phyloP scores from a whole-genome alignment of 2,797 vertebrate species.

The Catharus ustulatus region DNA sequence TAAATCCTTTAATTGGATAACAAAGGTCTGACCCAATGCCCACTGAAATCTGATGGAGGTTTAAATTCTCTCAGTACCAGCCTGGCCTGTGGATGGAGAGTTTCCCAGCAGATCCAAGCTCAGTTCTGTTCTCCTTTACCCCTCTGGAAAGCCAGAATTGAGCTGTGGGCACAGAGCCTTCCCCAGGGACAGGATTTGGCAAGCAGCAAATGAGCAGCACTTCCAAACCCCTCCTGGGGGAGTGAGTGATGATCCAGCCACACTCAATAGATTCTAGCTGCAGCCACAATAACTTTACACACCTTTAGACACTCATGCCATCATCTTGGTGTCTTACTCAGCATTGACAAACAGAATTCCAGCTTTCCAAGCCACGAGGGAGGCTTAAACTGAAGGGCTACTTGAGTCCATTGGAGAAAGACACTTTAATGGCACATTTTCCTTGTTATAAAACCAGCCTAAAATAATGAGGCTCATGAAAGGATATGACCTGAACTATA shows the following conservation, averaged over 20 bases:
- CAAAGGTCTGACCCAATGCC: not conserved
- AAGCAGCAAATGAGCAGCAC: not conserved
- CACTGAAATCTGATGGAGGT: not conserved
- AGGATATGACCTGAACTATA: conserved; percentile 53
- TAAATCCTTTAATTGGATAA: not conserved
- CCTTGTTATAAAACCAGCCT: conserved; percentile 42
- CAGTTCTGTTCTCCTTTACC: not conserved
- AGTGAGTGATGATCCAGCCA: not conserved
- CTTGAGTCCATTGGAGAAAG: conserved; percentile 39
- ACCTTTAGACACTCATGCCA: not conserved
- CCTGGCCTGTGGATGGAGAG: no score
- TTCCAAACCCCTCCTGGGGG: not conserved
- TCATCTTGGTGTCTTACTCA: not conserved
- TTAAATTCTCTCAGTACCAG: not conserved
- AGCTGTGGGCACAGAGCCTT: not conserved
- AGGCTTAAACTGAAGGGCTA: conserved; percentile 9
- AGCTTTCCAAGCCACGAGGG: not conserved
- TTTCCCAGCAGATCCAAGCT: not conserved
- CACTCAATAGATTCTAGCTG: not conserved
- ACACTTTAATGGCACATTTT: conserved; percentile 39
- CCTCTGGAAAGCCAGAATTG: not conserved
- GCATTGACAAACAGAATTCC: not conserved
- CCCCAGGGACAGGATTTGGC: not conserved
- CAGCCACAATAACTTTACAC: not conserved
- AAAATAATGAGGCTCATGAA: conserved; percentile 65